Evolutionary conservation across 2,888 invertebrate genomes (phyloP).

Genomic region (Hirtodrosophila confusa): DNA sequence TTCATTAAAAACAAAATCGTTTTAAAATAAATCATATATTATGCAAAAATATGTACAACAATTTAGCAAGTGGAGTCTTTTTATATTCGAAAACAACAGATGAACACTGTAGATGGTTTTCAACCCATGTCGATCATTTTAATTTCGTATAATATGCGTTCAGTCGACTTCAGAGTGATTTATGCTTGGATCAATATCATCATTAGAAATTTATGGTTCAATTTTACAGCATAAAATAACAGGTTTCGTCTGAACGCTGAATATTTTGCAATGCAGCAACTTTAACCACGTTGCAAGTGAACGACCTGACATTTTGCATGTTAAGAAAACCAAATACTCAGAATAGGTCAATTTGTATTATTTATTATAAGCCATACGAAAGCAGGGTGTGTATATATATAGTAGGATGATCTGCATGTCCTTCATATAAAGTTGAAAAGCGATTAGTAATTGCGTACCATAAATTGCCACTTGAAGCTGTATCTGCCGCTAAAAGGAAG

Average conservation of each 20-base stretch:
- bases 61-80: slow-evolving; percentile 28
- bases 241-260: slow-evolving; percentile 35
- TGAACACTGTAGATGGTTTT: slow-evolving; percentile 14
- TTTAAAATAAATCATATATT: slow-evolving; percentile 38
- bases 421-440: neutral
- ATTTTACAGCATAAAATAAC: slow-evolving; percentile 57
- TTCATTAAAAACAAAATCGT: slow-evolving; percentile 5
- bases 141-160: slow-evolving; percentile 50
- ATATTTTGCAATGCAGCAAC: slow-evolving; percentile 32
- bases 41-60: slow-evolving; percentile 25
- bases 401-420: too few relatives aligned
- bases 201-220: slow-evolving; percentile 63
- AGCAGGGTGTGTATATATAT: too few relatives aligned
- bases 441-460: too few relatives aligned
- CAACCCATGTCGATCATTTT: slow-evolving; percentile 54
- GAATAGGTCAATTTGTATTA: slow-evolving; percentile 11
- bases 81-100: slow-evolving; percentile 21
- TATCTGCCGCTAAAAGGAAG: too few relatives aligned
- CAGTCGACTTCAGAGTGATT: slow-evolving; percentile 48
- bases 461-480: neutral
- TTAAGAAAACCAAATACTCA: slow-evolving; percentile 9
- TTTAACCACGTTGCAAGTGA: slow-evolving; percentile 18
- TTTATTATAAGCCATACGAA: neutral
- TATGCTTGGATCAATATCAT: slow-evolving; percentile 65
- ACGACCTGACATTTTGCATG: slow-evolving; percentile 24